Evolutionary conservation across 2,797 vertebrate genomes (phyloP), one percentile per base, ranked within the genome.

Genomic region (Sibirionetta formosa): DNA sequence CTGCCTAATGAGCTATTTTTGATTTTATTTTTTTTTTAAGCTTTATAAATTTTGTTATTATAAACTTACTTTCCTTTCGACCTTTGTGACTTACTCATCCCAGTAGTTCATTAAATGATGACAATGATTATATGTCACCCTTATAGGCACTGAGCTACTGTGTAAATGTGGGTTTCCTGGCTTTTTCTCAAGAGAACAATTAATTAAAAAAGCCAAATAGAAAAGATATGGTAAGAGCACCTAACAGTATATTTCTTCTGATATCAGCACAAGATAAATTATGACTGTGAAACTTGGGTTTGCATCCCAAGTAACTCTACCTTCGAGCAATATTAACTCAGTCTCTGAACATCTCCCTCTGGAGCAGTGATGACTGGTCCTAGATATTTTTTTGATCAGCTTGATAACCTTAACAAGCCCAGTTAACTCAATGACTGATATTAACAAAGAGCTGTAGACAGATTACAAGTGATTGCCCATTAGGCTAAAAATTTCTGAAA

Each of bases 81-180:
- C n/a, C 24, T 58, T 75, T 29, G 8, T 79, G 82, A 61, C 23
- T 89, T 84, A 44, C 19, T 60, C 46, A 58, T 36, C 17, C 15
- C 3, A 83, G 50, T n/a, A 4, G 35, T 42, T 88, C 38, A 78
- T n/a, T 75, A 56, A 54, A 19, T 69, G 68, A 51, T 65, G n/a
- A 31, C 46, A 73, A 9, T 36, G 29, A 53, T 79, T 0, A 0
- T 61, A 35, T 60, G 53, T 53, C 26, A 69, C 23, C 19, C 23
- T 81, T 83, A 44, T 33, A 77, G 72, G 31, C 60, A 61, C 27
- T 4, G 8, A 90, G 53, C 8, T 19, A 24, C 53, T 76, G 53
- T 83, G 57, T 50, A 88, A 86, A 90, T 42, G n/a, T 27, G 17
- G 9, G 75, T 90, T 82, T 90, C 38, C 56, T 92, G 64, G 42